These are phyloP conservation scores for Diploptera punctata DNA, from an alignment of 2,888 invertebrate genomes.

Conservation along the genomic window DNA sequence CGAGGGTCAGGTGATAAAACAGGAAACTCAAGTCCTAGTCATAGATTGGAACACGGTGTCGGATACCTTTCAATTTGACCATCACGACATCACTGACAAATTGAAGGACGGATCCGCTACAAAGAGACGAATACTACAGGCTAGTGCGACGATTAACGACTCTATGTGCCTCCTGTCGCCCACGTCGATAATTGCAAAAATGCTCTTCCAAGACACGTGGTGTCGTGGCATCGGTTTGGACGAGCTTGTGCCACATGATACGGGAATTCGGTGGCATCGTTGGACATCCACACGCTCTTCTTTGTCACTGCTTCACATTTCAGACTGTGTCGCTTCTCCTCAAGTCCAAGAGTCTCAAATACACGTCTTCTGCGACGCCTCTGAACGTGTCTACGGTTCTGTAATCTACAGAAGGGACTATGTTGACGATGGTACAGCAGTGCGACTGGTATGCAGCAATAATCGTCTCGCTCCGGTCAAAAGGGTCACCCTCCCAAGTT, in stretches of 20 bases:
- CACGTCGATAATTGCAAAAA: too few species aligned
- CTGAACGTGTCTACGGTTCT: slow-evolving; percentile 12
- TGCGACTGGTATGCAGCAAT: not conserved
- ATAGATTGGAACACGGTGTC: not conserved
- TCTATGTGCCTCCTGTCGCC: not conserved
- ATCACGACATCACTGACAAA: not conserved
- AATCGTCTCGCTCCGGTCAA: too few species aligned
- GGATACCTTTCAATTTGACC: too few species aligned
- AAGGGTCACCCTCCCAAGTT: not conserved
- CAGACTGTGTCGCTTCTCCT: too few species aligned
- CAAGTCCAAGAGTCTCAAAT: too few species aligned
- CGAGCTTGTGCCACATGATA: too few species aligned
- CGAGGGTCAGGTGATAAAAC: not conserved
- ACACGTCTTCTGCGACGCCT: too few species aligned
- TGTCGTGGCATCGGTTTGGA: not conserved
- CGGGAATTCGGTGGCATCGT: not conserved
- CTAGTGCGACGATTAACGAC: not conserved
- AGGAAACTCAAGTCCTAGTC: not conserved
- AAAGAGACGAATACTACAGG: not conserved
- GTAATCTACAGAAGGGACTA: too few species aligned
- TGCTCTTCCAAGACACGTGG: slow-evolving; percentile 18
- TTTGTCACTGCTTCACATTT: not conserved
- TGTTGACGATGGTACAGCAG: not conserved
- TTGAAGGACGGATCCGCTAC: not conserved
- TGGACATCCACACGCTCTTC: not conserved